A percentile compares a stretch with the other conserved stretches of the same genome.
Conservation (phyloP, 1,140 invertebrate species). For the Aphelinus certus region DNA sequence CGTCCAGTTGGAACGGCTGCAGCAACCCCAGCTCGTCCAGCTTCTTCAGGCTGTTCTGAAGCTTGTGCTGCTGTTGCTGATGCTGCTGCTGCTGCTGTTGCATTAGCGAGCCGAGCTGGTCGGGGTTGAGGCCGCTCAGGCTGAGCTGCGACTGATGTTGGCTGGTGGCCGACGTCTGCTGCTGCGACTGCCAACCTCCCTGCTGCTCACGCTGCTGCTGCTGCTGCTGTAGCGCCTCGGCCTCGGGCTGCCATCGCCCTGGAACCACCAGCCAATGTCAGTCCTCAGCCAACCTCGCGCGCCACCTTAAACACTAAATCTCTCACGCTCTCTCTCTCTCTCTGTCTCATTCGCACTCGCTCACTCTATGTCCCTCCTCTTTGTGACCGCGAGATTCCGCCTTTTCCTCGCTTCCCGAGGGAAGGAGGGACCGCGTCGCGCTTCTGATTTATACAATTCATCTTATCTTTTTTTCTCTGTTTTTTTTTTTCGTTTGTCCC, state of each 20-base stretch:
- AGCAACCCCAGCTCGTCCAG: slow-evolving; percentile 55
- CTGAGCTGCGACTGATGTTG: slow-evolving; percentile 48
- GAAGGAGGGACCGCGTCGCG: no score
- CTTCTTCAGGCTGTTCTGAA: slow-evolving; percentile 57
- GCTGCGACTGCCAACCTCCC: slow-evolving; percentile 43
- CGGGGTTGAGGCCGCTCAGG: slow-evolving; percentile 38
- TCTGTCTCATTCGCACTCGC: slow-evolving; percentile 39
- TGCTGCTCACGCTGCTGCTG: slow-evolving; percentile 51
- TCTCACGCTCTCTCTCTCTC: slow-evolving; percentile 50
- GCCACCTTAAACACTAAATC: slow-evolving; percentile 64
- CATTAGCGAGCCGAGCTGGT: slow-evolving; percentile 45
- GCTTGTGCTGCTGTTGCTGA: slow-evolving; percentile 51
- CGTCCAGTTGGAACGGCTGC: slow-evolving; percentile 46
- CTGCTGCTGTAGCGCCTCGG: slow-evolving; percentile 34
- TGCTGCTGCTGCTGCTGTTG: slow-evolving; percentile 52
- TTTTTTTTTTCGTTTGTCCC: no score
- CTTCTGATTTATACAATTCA: no score
- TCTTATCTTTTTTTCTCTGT: no score
- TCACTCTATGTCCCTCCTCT: slow-evolving; percentile 32
- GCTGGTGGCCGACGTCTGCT: slow-evolving; percentile 52
- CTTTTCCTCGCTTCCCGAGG: slow-evolving; percentile 6
- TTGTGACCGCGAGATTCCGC: slow-evolving; percentile 6
- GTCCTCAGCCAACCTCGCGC: slow-evolving; percentile 60
- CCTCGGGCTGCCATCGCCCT: slow-evolving; percentile 64
- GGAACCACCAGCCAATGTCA: slow-evolving; percentile 67